Evolutionary conservation across 53 echinoderm and acorn worm species (phyloP).

Genomic region (Hippasteria phrygiana): DNA sequence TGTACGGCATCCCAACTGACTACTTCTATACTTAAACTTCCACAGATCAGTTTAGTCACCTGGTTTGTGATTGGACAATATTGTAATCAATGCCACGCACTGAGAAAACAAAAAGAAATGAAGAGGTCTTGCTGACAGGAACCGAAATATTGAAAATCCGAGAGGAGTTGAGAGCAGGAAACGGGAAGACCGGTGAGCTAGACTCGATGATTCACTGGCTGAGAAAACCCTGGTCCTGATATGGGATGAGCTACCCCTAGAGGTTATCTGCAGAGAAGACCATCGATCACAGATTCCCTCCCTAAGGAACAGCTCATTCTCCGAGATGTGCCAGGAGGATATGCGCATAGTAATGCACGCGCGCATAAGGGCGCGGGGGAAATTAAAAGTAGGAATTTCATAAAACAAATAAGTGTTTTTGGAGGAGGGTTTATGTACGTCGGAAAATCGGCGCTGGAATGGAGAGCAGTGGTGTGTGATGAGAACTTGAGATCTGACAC

Average conservation of each 20-base stretch:
- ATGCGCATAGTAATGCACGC: constrained; percentile 54
- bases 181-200: background rate
- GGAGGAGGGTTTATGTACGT: background rate
- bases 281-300: constrained; percentile 42
- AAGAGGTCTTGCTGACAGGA: background rate
- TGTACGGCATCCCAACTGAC: too few species aligned
- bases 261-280: constrained; percentile 12
- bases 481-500: constrained; percentile 25
- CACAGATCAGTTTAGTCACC: too few species aligned
- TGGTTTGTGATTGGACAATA: too few species aligned
- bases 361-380: constrained; percentile 4
- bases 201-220: constrained; percentile 6
- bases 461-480: constrained; percentile 18
- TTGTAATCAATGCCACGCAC: background rate
- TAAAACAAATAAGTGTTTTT: constrained; percentile 33
- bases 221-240: constrained; percentile 23
- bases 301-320: constrained; percentile 9
- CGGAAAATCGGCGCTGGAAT: background rate
- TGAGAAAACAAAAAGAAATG: background rate
- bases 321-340: constrained; percentile 31
- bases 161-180: background rate
- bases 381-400: constrained; percentile 7
- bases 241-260: constrained; percentile 13
- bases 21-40: too few species aligned
- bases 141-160: background rate